These are phyloP conservation scores for Remorina albescens DNA, from an alignment of 2,797 vertebrate genomes.

Conservation along the genomic window DNA sequence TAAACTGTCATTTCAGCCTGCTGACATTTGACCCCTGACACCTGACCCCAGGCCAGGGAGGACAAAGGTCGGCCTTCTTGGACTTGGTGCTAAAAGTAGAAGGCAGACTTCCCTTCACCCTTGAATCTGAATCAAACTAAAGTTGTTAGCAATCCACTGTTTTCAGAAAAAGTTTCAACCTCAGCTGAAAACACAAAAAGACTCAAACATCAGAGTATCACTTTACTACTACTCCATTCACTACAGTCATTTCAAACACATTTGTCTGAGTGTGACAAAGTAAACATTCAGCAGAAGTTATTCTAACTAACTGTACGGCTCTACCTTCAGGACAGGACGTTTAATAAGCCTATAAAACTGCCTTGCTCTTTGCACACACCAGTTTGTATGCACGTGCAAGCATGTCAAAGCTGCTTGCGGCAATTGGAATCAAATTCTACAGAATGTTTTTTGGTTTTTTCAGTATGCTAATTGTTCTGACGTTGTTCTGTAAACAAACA, in stretches of 20 bases:
- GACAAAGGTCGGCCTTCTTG: slow-evolving; percentile 66
- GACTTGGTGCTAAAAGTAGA: slow-evolving; percentile 75
- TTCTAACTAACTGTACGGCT: not conserved
- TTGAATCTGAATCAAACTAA: slow-evolving; percentile 57
- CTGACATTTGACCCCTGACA: slow-evolving; percentile 74
- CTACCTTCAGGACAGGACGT: not conserved
- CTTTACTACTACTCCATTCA: too few relatives aligned
- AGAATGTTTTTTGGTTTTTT: too few relatives aligned
- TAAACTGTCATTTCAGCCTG: slow-evolving; percentile 81
- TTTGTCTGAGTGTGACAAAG: not conserved
- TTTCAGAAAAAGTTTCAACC: not conserved
- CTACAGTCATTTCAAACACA: not conserved
- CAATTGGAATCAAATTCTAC: too few relatives aligned
- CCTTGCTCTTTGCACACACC: not conserved
- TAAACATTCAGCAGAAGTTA: not conserved
- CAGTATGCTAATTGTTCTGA: too few relatives aligned
- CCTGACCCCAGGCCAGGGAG: slow-evolving; percentile 53
- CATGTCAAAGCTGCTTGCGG: too few relatives aligned
- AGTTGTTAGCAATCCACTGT: not conserved
- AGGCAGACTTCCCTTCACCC: slow-evolving; percentile 34
- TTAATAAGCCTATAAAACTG: not conserved
- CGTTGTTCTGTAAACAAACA: too few relatives aligned
- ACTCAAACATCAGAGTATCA: too few relatives aligned
- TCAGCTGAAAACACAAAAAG: not conserved
- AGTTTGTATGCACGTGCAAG: not conserved